Base-by-base conservation (phyloP, 2,888 invertebrate genomes). In the Pseudanteris insignis region DNA sequence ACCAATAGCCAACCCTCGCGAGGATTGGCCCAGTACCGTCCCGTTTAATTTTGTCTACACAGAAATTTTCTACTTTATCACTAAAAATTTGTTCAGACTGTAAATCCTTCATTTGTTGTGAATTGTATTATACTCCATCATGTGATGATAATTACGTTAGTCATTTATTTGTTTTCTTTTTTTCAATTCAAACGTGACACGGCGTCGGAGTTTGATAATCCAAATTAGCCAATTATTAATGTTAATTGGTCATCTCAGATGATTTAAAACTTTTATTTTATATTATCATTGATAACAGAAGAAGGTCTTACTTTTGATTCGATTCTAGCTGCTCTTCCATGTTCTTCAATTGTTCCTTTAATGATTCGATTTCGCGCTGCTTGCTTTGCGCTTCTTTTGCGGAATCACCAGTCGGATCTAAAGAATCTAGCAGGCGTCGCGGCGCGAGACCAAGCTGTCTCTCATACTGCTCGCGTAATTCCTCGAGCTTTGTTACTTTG, bases 401-500 rank as follows among this genome's bases (percentile, higher is more conserved):
- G 28, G 47, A 67, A 9, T 71, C 67, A 0, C 51, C 48, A 0
- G 47, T 33, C 2, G 67, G 33, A 2, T 67, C 72, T 2, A 67
- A 59, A 2, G 68, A 64, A 32, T 74, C 70, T 25, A 70, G 32
- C 25, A 78, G 65, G n/a, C 72, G 67, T 7, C 74, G 69, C 1
- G 70, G 68, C 1, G 70, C 69, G n/a, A 67, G 46, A 30, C 73
- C 72, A 11, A 73, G 66, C 63, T 77, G 76, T 13, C 82, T 79
- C 69, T 86, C 86, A 67, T 84, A 86, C 50, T 86, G 85, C 68
- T 86, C 83, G 3, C 83, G 81, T 30, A 87, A 77, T 0, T 84
- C 84, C 51, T 85, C 83, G n/a, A 90, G 76, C 14, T 86, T 82
- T 67, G 87, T 85, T 24, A 90, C 87, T 81, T 90, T 90, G 0